Evolutionary conservation across 2,888 invertebrate species (phyloP), one percentile per base, ranked within the genome.

Genomic region (Napeogenes sylphis): DNA sequence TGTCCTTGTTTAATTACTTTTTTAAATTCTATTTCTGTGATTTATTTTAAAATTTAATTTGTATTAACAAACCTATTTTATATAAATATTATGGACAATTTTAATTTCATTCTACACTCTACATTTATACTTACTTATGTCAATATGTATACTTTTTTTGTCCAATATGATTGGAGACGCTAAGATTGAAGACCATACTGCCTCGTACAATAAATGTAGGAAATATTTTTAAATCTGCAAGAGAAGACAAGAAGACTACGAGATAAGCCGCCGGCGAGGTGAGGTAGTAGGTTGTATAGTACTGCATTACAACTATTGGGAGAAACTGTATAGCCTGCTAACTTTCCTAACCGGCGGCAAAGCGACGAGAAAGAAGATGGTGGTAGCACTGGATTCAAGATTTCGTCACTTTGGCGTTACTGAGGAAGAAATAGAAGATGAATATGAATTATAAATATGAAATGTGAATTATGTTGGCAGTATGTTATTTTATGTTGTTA

Each of bases 261-360:
- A 62, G 55, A 67, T 71, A 59, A 69, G 75, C 84, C 82, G 85
- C 85, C 81, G 92, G 91, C 92, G 91, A 92, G 94, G 92, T 97
- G 97, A 97, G 97, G 97, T 97, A 97, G 97, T 97, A 96, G 97
- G 97, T 97, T 97, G 97, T 97, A 97, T 97, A 96, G 97, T 97
- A 96, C 93, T 94, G 96, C 93, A 96, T 94, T 95, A 96, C 96
- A 96, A 94, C 92, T 85, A 89, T 92, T 92, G 92, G 95, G 94
- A 94, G 95, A 78, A 76, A 96, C 97, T 97, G 96, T 97, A 95
- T 96, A 96, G 94, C 96, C 96, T 97, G 96, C 97, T 97, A 97
- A 96, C 97, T 97, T 97, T 96, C 96, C 96, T 92, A 86, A 93
- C 91, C 85, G 87, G 82, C 84, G 92, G 84, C 72, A 57, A 51